phyloP scores from a whole-genome alignment of 2,888 invertebrate genomes.

The Subacronicta megacephala region DNA sequence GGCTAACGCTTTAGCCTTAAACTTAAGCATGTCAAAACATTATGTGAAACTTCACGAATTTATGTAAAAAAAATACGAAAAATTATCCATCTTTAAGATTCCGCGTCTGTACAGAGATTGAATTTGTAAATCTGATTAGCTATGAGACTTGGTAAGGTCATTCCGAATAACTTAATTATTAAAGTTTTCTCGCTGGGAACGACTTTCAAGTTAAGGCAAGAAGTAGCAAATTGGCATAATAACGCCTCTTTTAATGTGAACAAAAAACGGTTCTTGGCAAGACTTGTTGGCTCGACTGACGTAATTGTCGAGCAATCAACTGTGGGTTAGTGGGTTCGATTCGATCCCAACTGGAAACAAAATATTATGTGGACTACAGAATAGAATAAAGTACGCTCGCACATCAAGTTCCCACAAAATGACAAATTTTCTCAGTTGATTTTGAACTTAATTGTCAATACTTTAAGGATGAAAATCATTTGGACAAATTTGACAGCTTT shows the following conservation, averaged over 20 bases:
- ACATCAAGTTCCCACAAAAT: no score
- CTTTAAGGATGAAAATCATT: no score
- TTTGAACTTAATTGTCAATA: no score
- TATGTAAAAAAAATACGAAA: conserved; percentile 14
- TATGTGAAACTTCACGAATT: conserved; percentile 27
- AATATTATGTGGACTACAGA: no score
- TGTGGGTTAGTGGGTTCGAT: no score
- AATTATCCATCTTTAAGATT: conserved; percentile 13
- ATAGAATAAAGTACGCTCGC: no score
- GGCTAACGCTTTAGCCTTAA: neutral
- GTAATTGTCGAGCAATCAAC: no score
- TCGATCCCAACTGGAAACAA: no score
- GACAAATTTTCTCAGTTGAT: no score
- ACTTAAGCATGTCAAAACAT: conserved; percentile 7
- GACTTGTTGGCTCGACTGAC: neutral
- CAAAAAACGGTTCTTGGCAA: conserved; percentile 27
- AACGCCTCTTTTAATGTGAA: conserved; percentile 24
- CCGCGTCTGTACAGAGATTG: conserved; percentile 33
- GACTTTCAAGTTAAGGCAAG: conserved; percentile 34
- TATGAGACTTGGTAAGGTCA: conserved; percentile 50
- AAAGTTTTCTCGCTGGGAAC: conserved; percentile 40
- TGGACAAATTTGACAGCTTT: no score
- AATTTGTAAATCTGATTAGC: conserved; percentile 55
- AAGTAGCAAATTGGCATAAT: conserved; percentile 47
- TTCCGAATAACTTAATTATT: conserved; percentile 54